Conservation (phyloP, 1,140 invertebrate species). For the Chrysoperla carnea region DNA sequence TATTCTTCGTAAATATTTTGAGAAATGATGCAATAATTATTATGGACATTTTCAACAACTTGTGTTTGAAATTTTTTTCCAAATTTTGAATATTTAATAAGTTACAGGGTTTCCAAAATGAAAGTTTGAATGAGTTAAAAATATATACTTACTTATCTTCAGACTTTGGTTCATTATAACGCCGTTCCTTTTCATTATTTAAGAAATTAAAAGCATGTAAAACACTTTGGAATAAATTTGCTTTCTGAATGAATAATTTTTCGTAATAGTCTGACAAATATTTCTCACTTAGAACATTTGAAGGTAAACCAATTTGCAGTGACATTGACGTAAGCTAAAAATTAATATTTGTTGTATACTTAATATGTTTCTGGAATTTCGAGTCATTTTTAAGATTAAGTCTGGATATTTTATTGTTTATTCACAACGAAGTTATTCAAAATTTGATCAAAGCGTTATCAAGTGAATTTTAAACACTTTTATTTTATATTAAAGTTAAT, state of each 20-base stretch:
- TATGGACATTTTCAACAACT: no score
- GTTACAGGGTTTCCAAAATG: no score
- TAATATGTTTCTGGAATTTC: slow-evolving; percentile 6
- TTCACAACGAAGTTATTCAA: no score
- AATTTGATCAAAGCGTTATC: no score
- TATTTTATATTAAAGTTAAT: no score
- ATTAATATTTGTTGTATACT: slow-evolving; percentile 4
- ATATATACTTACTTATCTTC: slow-evolving; percentile 12
- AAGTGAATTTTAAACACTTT: no score
- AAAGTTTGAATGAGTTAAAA: no score
- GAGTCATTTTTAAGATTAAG: background rate
- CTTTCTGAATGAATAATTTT: slow-evolving; percentile 25
- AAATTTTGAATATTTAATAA: no score
- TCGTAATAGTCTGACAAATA: slow-evolving; percentile 28
- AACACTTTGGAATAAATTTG: slow-evolving; percentile 30
- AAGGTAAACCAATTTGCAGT: slow-evolving; percentile 33
- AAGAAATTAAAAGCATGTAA: slow-evolving; percentile 22
- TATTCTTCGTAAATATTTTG: no score
- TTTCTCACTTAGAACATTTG: slow-evolving; percentile 19
- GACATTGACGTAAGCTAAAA: slow-evolving; percentile 26
- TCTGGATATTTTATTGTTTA: no score
- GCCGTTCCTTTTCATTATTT: slow-evolving; percentile 14
- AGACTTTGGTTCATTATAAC: slow-evolving; percentile 13
- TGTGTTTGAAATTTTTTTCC: no score
- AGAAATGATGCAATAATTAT: no score